Percentiles rank a stretch among this genome's conserved stretches.
Evolutionary conservation across 2,888 invertebrate species (phyloP).

Genomic region (Drosophila rubida): DNA sequence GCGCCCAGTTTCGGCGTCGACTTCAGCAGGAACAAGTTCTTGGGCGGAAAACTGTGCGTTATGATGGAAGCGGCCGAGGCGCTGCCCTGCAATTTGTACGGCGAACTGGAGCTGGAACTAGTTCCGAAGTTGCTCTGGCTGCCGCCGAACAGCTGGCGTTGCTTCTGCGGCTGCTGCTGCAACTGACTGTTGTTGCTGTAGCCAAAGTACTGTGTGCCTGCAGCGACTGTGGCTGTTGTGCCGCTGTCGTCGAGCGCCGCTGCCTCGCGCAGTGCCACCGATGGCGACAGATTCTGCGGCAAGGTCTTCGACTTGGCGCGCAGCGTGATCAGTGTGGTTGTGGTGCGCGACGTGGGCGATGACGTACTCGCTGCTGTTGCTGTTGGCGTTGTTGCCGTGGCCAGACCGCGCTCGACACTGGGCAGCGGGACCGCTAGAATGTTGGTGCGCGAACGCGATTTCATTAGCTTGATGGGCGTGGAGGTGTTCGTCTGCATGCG

Average conservation of each 20-base stretch:
- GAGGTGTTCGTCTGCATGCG: conserved; percentile 85
- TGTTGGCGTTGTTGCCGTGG: conserved; percentile 56
- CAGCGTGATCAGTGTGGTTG: conserved; percentile 69
- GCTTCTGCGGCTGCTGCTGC: conserved; percentile 24
- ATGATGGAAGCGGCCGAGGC: conserved; percentile 72
- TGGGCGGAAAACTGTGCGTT: conserved; percentile 84
- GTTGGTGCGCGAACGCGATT: conserved; percentile 85
- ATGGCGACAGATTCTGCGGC: conserved; percentile 87
- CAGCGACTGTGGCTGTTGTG: conserved; percentile 26
- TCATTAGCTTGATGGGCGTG: conserved; percentile 85
- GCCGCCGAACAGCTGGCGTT: conserved; percentile 76
- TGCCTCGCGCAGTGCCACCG: conserved; percentile 79
- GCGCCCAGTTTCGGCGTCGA: conserved; percentile 74
- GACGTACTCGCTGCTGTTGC: conserved; percentile 27
- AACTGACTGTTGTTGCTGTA: conserved; percentile 6
- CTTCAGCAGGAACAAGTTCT: conserved; percentile 84
- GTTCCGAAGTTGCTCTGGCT: conserved; percentile 26
- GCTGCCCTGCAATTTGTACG: conserved; percentile 69
- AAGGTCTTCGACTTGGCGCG: conserved; percentile 87
- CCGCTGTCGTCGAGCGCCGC: conserved; percentile 70
- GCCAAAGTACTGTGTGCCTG: conserved; percentile 7
- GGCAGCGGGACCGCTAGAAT: conserved; percentile 86
- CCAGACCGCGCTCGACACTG: conserved; percentile 69
- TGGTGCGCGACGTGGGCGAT: conserved; percentile 50
- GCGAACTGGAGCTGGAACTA: conserved; percentile 28